Conservation (phyloP, 2,888 invertebrate species). For the Spisula solida region DNA sequence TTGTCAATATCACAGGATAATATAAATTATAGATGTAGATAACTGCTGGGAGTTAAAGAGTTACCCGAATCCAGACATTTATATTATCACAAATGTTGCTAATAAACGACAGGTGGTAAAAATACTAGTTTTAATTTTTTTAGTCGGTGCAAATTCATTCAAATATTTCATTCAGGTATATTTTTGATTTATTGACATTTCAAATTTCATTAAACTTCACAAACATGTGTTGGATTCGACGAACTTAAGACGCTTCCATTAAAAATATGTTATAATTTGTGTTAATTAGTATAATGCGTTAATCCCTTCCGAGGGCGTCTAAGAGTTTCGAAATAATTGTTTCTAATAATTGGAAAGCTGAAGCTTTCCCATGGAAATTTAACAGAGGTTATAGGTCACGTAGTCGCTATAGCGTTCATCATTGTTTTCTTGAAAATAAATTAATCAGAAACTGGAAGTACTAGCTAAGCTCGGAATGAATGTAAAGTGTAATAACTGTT, state of each 20-base stretch:
- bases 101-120: too few species aligned
- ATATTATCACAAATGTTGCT: too few species aligned
- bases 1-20: too few species aligned
- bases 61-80: too few species aligned
- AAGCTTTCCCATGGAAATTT: not conserved
- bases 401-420: not conserved
- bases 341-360: constrained; percentile 10
- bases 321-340: not conserved
- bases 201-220: too few species aligned
- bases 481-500: too few species aligned
- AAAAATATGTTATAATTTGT: not conserved
- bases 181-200: too few species aligned
- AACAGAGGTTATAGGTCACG: not conserved
- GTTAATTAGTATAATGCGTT: not conserved
- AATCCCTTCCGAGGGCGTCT: not conserved
- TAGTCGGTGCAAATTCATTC: too few species aligned
- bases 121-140: too few species aligned
- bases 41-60: too few species aligned
- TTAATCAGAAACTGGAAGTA: not conserved
- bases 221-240: not conserved
- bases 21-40: too few species aligned
- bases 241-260: not conserved
- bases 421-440: not conserved
- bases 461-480: not conserved
- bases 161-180: too few species aligned